Evolutionary conservation across 2,888 invertebrate genomes (phyloP).

Genomic region (Cremastinae sp.): DNA sequence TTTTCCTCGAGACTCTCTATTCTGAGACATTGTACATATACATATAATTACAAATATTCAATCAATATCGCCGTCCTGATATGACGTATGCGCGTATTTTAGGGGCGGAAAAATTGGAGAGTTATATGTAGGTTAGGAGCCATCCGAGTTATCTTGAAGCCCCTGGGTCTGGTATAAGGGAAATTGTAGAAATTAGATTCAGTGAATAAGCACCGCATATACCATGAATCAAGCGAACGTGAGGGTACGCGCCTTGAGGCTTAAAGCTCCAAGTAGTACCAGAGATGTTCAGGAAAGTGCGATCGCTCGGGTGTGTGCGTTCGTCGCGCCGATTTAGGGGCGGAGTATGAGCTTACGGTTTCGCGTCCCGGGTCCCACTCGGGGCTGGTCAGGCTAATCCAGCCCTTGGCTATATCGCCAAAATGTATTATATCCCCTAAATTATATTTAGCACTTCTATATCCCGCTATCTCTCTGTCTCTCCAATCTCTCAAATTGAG

Average conservation of each 20-base stretch:
- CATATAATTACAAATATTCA: no score
- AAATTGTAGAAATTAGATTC: slow-evolving; percentile 61
- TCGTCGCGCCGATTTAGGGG: neutral
- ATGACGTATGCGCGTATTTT: neutral
- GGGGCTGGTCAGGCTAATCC: slow-evolving; percentile 49
- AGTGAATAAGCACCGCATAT: slow-evolving; percentile 56
- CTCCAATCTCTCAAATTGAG: slow-evolving; percentile 43
- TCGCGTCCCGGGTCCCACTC: slow-evolving; percentile 23
- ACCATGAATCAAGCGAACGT: slow-evolving; percentile 58
- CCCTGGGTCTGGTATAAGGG: slow-evolving; percentile 29
- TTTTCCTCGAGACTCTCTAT: no score
- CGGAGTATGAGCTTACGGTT: neutral
- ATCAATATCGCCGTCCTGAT: neutral
- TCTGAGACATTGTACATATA: no score
- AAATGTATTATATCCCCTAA: slow-evolving; percentile 56
- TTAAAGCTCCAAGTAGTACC: slow-evolving; percentile 42
- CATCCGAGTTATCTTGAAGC: slow-evolving; percentile 37
- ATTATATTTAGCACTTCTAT: slow-evolving; percentile 53
- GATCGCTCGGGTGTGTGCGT: neutral
- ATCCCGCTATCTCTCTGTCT: slow-evolving; percentile 11
- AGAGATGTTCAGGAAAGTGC: slow-evolving; percentile 6
- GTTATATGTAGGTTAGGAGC: slow-evolving; percentile 14
- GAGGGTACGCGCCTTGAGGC: slow-evolving; percentile 52
- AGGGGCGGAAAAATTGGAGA: neutral
- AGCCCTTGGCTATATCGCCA: slow-evolving; percentile 56